Evolutionary conservation across 2,888 invertebrate genomes (phyloP), one percentile per base, ranked within the genome.

Genomic region (Cataglyphis cursor): DNA sequence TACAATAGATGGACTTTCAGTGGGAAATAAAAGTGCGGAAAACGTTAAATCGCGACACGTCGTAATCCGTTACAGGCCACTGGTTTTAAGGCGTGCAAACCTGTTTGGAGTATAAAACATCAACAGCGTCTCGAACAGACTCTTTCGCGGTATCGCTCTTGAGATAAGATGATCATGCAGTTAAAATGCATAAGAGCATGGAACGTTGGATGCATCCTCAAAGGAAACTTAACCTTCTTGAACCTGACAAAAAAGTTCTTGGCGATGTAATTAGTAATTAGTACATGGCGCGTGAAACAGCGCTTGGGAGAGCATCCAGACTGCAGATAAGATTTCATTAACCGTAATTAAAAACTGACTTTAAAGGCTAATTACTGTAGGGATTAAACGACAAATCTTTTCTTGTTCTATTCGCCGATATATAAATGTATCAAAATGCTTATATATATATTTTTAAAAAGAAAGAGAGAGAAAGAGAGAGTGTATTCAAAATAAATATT

Each of bases 211-310:
- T 61, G 54, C n/a, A 51, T 88, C 82, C 76, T 89, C 75, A 82
- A 89, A 84, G 84, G 84, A 65, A 84, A 73, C 73, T 89, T 87
- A 87, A 87, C 73, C 73, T 57, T 31, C 72, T 65, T 85, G 81
- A 87, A 87, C 85, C 64, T 64, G 41, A 57, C 70, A 80, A 83
- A 80, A 85, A 85, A 74, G 41, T 65, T 35, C 61, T 35, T 35
- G 59, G 21, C 28, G 24, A 31, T 5, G 72, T 15, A 59, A 74
- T 82, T 70, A 57, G 72, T 15, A 59, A 74, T 82, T 70, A 57
- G 84, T 76, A 72, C 44, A 24, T 44, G 21, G 66, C 83, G 72
- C 38, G 78, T 73, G 38, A 76, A 72, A 59, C 64, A 78, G 59
- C 57, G 9, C 65, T 15, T 51, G 24, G 28, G 10, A 24, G n/a